These are phyloP conservation scores for Acanthosepion esculentum DNA, from an alignment of 2,888 invertebrate species.

Conservation along the genomic window DNA sequence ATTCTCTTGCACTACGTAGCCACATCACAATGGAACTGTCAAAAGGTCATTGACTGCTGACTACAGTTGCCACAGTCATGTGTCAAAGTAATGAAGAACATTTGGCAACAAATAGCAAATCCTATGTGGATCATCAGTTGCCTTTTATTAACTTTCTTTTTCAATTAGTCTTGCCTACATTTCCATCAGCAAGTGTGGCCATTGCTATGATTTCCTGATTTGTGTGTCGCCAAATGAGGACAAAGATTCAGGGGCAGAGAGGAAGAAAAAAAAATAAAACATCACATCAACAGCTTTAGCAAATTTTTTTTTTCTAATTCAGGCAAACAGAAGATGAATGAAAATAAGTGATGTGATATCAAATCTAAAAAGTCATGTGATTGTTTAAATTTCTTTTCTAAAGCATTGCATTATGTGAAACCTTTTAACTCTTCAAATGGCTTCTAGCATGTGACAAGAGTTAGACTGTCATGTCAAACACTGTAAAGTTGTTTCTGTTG, in stretches of 20 bases:
- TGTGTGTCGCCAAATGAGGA: neutral
- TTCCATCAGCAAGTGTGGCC: neutral
- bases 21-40: neutral
- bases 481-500: neutral
- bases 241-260: neutral
- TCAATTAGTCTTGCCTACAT: neutral
- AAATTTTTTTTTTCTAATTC: neutral
- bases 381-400: neutral
- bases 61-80: neutral
- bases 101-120: neutral
- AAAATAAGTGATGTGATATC: too few species aligned
- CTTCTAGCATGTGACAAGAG: neutral
- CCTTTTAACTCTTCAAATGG: neutral
- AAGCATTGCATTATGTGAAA: neutral
- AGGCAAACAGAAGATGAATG: neutral
- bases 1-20: neutral
- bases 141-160: neutral
- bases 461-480: neutral
- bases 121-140: neutral
- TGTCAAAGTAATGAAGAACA: neutral
- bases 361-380: neutral
- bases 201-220: neutral
- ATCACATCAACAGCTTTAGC: neutral
- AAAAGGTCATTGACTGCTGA: neutral
- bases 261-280: neutral